A percentile compares a stretch with the other conserved stretches of the same genome.
These are phyloP conservation scores for Phaenicophaeus curvirostris DNA, from an alignment of 2,797 vertebrate species.

Conservation along the genomic window DNA sequence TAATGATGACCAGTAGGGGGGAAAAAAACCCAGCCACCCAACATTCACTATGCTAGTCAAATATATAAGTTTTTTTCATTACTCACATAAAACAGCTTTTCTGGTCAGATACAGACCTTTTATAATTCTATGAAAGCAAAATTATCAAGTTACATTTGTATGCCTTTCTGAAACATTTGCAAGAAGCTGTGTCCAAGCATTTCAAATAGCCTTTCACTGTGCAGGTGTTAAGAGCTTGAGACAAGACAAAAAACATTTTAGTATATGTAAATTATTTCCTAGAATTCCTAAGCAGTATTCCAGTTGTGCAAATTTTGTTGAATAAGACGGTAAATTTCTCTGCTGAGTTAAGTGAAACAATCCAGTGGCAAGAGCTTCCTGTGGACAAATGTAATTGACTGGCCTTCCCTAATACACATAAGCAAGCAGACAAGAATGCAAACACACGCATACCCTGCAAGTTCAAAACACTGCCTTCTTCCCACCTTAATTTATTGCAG, in stretches of 20 bases:
- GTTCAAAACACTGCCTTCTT: background rate
- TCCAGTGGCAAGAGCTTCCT: background rate
- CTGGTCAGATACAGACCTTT: background rate
- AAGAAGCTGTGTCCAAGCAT: background rate
- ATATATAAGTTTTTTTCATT: background rate
- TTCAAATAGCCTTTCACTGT: background rate
- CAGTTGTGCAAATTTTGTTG: background rate
- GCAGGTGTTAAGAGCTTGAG: background rate
- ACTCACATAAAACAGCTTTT: background rate
- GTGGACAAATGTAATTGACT: background rate
- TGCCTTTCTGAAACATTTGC: background rate
- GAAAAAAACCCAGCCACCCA: background rate
- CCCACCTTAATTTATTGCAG: background rate
- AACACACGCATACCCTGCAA: background rate
- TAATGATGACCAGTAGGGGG: background rate
- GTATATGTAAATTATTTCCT: background rate
- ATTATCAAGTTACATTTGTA: background rate
- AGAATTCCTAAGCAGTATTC: background rate
- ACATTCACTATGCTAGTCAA: background rate
- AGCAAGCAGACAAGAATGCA: background rate
- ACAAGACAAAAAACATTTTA: background rate
- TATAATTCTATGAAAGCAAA: background rate
- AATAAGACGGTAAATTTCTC: background rate
- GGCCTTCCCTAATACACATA: background rate
- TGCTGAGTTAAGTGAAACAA: background rate